phyloP scores from a whole-genome alignment of 35 echinoderm and acorn worm genomes.

The Ophioderma brevispina region DNA sequence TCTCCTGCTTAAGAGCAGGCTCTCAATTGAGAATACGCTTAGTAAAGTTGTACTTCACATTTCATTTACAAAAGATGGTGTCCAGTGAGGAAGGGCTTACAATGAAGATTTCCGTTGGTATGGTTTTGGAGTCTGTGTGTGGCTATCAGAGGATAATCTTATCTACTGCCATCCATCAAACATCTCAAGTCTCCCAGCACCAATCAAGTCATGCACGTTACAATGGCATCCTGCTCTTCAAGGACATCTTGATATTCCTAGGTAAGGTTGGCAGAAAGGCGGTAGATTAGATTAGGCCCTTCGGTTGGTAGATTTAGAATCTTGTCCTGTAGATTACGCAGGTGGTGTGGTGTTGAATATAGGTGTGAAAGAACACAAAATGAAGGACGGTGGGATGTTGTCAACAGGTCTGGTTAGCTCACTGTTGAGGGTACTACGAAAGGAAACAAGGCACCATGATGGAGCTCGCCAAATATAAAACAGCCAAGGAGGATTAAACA shows the following conservation, averaged over 20 bases:
- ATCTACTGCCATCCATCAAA: constrained; percentile 54
- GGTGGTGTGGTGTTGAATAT: constrained; percentile 79
- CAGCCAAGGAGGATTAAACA: constrained; percentile 82
- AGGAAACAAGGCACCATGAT: constrained; percentile 81
- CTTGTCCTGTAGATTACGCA: neutral
- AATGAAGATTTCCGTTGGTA: constrained; percentile 68
- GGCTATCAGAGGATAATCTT: constrained; percentile 24
- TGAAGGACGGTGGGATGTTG: constrained; percentile 47
- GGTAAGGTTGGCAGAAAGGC: neutral
- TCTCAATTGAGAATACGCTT: constrained; percentile 52
- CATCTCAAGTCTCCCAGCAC: constrained; percentile 43
- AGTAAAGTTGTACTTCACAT: constrained; percentile 79
- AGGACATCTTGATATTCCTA: neutral
- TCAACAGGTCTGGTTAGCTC: constrained; percentile 32
- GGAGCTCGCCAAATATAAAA: constrained; percentile 79
- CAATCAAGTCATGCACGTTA: constrained; percentile 79
- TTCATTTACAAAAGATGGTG: constrained; percentile 64
- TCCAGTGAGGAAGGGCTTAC: constrained; percentile 72
- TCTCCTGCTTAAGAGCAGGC: constrained; percentile 74
- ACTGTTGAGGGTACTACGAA: constrained; percentile 53
- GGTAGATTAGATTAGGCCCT: neutral
- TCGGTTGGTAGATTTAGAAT: too few species aligned
- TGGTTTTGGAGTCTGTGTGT: neutral
- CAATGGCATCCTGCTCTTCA: neutral
- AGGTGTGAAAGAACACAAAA: constrained; percentile 88